These are phyloP conservation scores for Microtus ochrogaster DNA, from an alignment of 2,113 vertebrate species.

Conservation along the genomic window DNA sequence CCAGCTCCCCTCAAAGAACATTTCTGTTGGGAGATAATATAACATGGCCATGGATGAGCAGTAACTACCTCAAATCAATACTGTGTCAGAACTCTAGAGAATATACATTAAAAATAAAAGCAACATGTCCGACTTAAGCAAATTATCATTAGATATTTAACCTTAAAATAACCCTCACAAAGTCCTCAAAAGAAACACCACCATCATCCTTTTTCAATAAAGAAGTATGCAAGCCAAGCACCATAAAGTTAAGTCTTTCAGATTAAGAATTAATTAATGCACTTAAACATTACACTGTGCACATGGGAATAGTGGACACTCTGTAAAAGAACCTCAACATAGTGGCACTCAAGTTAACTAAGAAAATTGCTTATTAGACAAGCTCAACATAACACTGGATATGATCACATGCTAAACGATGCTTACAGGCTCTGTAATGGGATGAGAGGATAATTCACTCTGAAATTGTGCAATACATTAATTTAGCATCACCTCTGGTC, in stretches of 20 bases:
- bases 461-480: not conserved
- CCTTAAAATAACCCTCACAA: slow-evolving; percentile 5
- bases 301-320: not conserved
- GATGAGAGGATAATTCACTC: not conserved
- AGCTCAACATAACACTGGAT: not conserved
- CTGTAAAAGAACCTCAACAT: not conserved
- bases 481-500: not conserved
- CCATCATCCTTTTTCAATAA: not conserved
- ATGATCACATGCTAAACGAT: not conserved
- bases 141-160: not conserved
- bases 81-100: not conserved
- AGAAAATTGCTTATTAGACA: not conserved
- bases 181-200: not conserved
- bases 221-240: not conserved
- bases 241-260: not conserved
- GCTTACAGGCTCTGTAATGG: not conserved
- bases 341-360: not conserved
- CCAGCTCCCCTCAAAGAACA: not conserved
- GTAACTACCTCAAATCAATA: not conserved
- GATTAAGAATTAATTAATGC: not conserved
- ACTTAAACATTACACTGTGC: not conserved
- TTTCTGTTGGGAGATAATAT: not conserved
- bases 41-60: not conserved
- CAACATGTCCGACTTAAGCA: not conserved
- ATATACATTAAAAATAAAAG: slow-evolving; percentile 21